Evolutionary conservation across 2,888 invertebrate genomes (phyloP), one percentile per base, ranked within the genome.

Genomic region (Pyrgus malvae): DNA sequence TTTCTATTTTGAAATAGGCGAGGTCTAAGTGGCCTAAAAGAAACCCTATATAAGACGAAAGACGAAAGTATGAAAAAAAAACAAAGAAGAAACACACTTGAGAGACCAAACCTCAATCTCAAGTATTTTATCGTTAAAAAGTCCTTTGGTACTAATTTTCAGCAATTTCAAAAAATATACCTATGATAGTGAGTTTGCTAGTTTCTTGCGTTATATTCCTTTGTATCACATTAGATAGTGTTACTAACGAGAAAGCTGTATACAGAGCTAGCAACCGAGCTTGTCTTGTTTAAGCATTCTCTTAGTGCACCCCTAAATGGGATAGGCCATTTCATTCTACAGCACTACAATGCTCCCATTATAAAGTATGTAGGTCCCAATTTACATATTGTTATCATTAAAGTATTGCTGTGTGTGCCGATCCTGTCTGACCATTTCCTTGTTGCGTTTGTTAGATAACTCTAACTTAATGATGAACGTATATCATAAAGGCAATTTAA

Each of bases 311-410:
- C 29, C 46, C 40, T 54, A 54, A 46, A 54, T 46, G 46, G 46
- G 40, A 54, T 46, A 54, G 46, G 16, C 46, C 40, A 40, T 54
- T 46, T 54, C 53, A 38, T 54, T 46, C 40, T 29, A 45, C 35
- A 53, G 53, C 17, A 46, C 53, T 21, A 53, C 53, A 53, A 54
- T 54, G 53, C 53, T 40, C 53, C 38, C 46, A 54, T 54, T 54
- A 53, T 53, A 54, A 46, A 54, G 23, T 54, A 46, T 54, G 53
- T 54, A 40, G 45, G 38, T 5, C 31, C 25, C 40, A 38, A 54
- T 54, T 54, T 54, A 54, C 53, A 54, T 54, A 54, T 54, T 54
- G 46, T 45, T 54, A 46, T 46, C 53, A 54, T 54, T 54, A 54
- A 45, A 38, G 46, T 54, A 46, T 54, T 54, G 53, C 31, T 23